phyloP scores from a whole-genome alignment of 2,797 vertebrate species.

The Melanotaenia boesemani region DNA sequence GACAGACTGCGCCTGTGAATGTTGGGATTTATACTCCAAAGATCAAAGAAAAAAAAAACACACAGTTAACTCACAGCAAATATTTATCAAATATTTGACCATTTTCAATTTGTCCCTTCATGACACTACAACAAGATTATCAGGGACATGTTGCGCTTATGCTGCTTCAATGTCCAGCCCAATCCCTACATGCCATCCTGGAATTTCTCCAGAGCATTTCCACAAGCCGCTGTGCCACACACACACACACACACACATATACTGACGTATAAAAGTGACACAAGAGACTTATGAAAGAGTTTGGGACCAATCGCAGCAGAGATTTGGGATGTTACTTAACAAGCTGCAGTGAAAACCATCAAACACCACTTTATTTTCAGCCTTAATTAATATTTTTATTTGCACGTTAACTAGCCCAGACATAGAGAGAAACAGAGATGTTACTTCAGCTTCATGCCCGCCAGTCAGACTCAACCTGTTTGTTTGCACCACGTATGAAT shows the following conservation, averaged over 20 bases:
- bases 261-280: slow-evolving; percentile 15
- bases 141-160: slow-evolving; percentile 2
- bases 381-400: too few relatives aligned
- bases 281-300: too few relatives aligned
- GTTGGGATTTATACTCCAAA: slow-evolving; percentile 26
- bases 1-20: too few relatives aligned
- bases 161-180: slow-evolving; percentile 36
- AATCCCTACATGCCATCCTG: slow-evolving; percentile 44
- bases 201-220: background rate
- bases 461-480: too few relatives aligned
- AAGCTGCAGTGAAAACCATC: background rate
- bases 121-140: slow-evolving; percentile 66
- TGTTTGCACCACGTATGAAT: too few relatives aligned
- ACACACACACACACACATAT: slow-evolving; percentile 4
- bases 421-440: too few relatives aligned
- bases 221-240: too few relatives aligned
- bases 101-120: slow-evolving; percentile 55
- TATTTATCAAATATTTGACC: slow-evolving; percentile 63
- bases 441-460: too few relatives aligned
- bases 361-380: too few relatives aligned
- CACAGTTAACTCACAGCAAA: slow-evolving; percentile 28
- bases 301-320: too few relatives aligned
- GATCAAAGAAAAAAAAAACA: background rate
- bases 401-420: too few relatives aligned
- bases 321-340: too few relatives aligned